phyloP scores from a whole-genome alignment of 2,113 vertebrate genomes.

The Ifrita kowaldi region DNA sequence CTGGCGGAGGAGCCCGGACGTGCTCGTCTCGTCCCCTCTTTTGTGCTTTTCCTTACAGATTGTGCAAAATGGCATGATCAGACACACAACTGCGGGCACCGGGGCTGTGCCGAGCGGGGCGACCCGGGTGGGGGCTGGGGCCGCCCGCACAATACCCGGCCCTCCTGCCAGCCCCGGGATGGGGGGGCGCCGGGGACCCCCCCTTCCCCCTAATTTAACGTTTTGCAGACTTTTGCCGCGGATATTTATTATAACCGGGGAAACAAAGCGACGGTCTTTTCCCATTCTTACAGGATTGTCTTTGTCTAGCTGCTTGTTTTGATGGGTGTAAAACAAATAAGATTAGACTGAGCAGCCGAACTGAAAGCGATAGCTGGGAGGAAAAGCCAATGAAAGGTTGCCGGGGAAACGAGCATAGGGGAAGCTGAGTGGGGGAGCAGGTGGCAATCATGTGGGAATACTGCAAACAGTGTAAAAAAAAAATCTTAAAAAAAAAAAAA shows the following conservation, averaged over 20 bases:
- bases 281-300: slow-evolving; percentile 82
- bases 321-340: slow-evolving; percentile 90
- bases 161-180: slow-evolving; percentile 47
- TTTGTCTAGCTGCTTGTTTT: slow-evolving; percentile 87
- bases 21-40: slow-evolving; percentile 56
- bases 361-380: slow-evolving; percentile 88
- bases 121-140: slow-evolving; percentile 50
- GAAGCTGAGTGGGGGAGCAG: slow-evolving; percentile 86
- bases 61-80: slow-evolving; percentile 75
- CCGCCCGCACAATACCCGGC: slow-evolving; percentile 64
- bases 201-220: slow-evolving; percentile 15
- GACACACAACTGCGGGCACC: slow-evolving; percentile 62
- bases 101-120: slow-evolving; percentile 48
- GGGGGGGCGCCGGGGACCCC: background rate
- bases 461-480: slow-evolving; percentile 79
- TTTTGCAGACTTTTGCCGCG: slow-evolving; percentile 59
- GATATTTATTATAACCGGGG: slow-evolving; percentile 69
- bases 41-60: slow-evolving; percentile 63
- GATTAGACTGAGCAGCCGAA: slow-evolving; percentile 87
- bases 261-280: slow-evolving; percentile 79
- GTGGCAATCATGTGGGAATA: slow-evolving; percentile 87
- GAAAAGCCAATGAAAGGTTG: slow-evolving; percentile 89
- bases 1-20: slow-evolving; percentile 58
- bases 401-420: slow-evolving; percentile 86
- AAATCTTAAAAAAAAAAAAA: background rate